Conservation (phyloP, 2,888 invertebrate species). For the Phymatocera aterrima region DNA sequence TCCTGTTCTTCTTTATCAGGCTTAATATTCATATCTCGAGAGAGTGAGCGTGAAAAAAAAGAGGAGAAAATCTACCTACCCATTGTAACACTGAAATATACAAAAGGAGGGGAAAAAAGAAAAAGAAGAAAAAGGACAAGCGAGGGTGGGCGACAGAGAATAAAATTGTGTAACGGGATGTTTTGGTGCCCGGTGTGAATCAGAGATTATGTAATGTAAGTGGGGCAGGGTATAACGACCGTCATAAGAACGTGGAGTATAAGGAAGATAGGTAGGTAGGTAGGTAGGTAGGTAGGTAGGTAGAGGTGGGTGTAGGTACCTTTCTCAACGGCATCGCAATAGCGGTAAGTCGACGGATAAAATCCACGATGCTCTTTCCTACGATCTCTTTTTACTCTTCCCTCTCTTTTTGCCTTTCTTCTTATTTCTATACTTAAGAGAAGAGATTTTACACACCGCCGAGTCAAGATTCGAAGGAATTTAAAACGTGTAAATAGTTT, state of each 20-base stretch:
- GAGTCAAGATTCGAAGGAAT: too few relatives aligned
- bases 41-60: not conserved
- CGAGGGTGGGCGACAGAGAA: not conserved
- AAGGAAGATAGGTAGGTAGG: too few relatives aligned
- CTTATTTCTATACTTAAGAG: too few relatives aligned
- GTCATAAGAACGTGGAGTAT: not conserved
- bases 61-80: not conserved
- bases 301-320: not conserved
- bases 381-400: not conserved
- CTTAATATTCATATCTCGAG: not conserved
- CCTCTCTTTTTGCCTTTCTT: not conserved
- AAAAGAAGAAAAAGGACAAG: not conserved
- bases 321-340: not conserved
- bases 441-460: too few relatives aligned
- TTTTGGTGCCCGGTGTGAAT: slow-evolving; percentile 29
- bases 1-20: not conserved
- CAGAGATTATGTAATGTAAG: slow-evolving; percentile 32
- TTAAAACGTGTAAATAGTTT: too few relatives aligned
- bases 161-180: not conserved
- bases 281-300: too few relatives aligned
- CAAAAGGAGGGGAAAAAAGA: not conserved
- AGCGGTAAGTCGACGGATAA: slow-evolving; percentile 8
- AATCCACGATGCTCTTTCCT: slow-evolving; percentile 3
- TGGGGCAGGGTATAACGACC: slow-evolving; percentile 24
- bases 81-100: not conserved